A percentile compares a stretch with the other conserved stretches of the same genome.
Conservation (phyloP, 2,113 vertebrate species). For the Paratilapia polleni region DNA sequence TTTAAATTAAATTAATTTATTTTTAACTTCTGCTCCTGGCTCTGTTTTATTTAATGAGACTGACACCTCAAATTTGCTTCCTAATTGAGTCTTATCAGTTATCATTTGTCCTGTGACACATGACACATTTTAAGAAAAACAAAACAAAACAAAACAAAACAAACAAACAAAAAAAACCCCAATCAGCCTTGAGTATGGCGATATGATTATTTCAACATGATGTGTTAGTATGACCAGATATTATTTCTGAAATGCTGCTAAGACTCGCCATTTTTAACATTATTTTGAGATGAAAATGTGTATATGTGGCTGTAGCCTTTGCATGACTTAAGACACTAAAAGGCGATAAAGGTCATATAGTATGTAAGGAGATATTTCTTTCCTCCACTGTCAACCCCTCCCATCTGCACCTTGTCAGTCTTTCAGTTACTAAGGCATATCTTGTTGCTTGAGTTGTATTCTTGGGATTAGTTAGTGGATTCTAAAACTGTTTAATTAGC, state of each 20-base stretch:
- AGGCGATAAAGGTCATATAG: not conserved
- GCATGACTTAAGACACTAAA: not conserved
- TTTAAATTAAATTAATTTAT: too few relatives aligned
- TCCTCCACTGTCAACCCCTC: not conserved
- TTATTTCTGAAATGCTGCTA: too few relatives aligned
- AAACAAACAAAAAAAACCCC: too few relatives aligned
- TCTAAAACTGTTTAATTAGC: slow-evolving; percentile 31
- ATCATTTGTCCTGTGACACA: too few relatives aligned
- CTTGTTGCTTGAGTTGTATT: not conserved
- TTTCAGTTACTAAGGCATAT: not conserved
- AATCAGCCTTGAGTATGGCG: not conserved
- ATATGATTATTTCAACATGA: not conserved
- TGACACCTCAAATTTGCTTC: too few relatives aligned
- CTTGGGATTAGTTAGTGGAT: not conserved
- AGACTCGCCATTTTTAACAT: too few relatives aligned
- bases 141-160: not conserved
- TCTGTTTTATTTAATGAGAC: too few relatives aligned
- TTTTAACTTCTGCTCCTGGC: not conserved
- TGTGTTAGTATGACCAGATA: too few relatives aligned
- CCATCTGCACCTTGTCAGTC: not conserved
- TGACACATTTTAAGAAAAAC: too few relatives aligned
- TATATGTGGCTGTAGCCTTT: not conserved
- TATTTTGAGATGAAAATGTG: too few relatives aligned
- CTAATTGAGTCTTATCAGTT: too few relatives aligned
- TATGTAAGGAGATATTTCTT: not conserved